phyloP scores from a whole-genome alignment of 2,888 invertebrate genomes.

The Drosophila kuntzei region DNA sequence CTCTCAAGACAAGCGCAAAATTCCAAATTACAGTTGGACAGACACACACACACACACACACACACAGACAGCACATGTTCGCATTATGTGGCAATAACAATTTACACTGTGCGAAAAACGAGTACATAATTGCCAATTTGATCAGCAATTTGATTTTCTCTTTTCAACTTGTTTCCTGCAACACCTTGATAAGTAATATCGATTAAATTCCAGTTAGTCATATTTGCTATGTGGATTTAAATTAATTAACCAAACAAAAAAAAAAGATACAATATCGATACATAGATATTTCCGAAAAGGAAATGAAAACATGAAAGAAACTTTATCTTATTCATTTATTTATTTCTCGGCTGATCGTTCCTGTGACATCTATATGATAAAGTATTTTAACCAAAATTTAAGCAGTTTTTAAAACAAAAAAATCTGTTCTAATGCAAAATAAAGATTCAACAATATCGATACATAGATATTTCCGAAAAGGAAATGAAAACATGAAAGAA shows the following conservation, averaged over 20 bases:
- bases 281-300: not conserved
- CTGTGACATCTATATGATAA: too few species aligned
- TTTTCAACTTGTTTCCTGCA: not conserved
- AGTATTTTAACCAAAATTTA: too few species aligned
- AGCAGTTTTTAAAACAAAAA: too few species aligned
- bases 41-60: constrained; percentile 12
- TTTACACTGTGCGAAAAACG: constrained; percentile 27
- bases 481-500: not conserved
- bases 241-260: not conserved
- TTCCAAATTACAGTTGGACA: constrained; percentile 44
- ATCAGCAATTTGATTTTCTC: not conserved
- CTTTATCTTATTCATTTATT: too few species aligned
- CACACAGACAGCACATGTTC: constrained; percentile 13
- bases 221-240: not conserved
- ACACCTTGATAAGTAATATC: not conserved
- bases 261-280: not conserved
- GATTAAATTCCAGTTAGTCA: constrained; percentile 4
- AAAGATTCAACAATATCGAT: not conserved
- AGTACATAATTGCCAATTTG: not conserved
- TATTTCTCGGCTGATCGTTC: too few species aligned
- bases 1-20: constrained; percentile 37
- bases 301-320: not conserved
- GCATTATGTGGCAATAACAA: constrained; percentile 18
- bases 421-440: too few species aligned
- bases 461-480: not conserved